Conservation (phyloP, 2,797 vertebrate genomes). For the Phaenicophaeus curvirostris region DNA sequence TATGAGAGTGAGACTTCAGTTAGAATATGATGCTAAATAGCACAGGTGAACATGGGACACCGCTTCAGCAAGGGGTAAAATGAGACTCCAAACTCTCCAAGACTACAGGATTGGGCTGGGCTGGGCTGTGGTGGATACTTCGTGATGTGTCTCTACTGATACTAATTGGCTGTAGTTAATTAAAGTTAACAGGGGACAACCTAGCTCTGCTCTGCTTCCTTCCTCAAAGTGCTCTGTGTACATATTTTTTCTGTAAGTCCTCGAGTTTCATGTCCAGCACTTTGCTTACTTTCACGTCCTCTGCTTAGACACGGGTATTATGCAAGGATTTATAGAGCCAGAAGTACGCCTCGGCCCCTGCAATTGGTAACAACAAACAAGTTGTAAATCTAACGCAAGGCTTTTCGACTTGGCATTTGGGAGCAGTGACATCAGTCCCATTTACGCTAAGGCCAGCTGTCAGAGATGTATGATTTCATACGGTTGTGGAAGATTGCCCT, state of each 20-base stretch:
- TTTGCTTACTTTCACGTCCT: conserved; percentile 18
- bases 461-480: conserved; percentile 9
- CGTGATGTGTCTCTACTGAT: not conserved
- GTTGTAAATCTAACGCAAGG: conserved; percentile 11
- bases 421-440: conserved; percentile 8
- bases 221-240: not conserved
- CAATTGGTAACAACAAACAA: conserved; percentile 13
- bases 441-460: not conserved
- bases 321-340: not conserved
- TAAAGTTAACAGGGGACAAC: not conserved
- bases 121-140: not conserved
- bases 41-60: not conserved
- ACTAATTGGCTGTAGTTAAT: not conserved
- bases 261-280: not conserved
- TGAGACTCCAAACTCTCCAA: not conserved
- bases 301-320: not conserved
- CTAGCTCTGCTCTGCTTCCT: not conserved
- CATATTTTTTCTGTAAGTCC: not conserved
- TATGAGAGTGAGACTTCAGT: not conserved
- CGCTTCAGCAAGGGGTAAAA: not conserved
- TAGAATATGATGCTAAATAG: not conserved
- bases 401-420: conserved; percentile 7
- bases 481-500: not conserved
- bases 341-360: not conserved
- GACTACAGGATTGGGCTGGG: not conserved